A percentile compares a stretch with the other conserved stretches of the same genome.
Conservation (phyloP, 2,113 vertebrate genomes). For the Ginglymostoma cirratum region DNA sequence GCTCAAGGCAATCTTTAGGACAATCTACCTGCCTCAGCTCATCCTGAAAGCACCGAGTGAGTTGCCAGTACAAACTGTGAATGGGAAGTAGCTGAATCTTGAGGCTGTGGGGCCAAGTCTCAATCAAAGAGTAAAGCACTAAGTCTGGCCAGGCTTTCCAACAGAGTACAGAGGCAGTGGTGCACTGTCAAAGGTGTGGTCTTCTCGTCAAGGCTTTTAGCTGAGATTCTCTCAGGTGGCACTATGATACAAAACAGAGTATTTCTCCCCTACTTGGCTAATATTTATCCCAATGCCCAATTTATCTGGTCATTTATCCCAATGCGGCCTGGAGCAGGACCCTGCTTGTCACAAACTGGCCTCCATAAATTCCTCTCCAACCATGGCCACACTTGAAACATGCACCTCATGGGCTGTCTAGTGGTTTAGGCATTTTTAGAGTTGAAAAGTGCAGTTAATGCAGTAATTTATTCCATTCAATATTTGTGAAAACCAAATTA, state of each 20-base stretch:
- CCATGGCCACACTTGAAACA: neutral
- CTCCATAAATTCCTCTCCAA: neutral
- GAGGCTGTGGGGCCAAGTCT: neutral
- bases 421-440: neutral
- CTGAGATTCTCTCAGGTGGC: neutral
- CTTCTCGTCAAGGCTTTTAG: neutral
- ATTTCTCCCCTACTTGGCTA: too few relatives aligned
- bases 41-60: neutral
- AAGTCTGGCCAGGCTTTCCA: neutral
- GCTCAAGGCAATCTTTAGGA: neutral
- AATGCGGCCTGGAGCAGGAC: neutral
- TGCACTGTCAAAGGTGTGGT: too few relatives aligned
- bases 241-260: neutral
- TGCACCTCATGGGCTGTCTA: too few relatives aligned
- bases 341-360: neutral
- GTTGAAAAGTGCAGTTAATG: neutral
- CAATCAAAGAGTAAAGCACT: neutral
- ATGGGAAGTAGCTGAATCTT: neutral
- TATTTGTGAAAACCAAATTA: neutral
- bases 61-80: neutral
- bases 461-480: neutral
- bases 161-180: too few relatives aligned
- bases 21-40: neutral
- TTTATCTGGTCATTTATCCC: neutral
- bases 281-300: neutral